phyloP scores from a whole-genome alignment of 64 coral and sea anemone species.

The Astreopora myriophthalma region DNA sequence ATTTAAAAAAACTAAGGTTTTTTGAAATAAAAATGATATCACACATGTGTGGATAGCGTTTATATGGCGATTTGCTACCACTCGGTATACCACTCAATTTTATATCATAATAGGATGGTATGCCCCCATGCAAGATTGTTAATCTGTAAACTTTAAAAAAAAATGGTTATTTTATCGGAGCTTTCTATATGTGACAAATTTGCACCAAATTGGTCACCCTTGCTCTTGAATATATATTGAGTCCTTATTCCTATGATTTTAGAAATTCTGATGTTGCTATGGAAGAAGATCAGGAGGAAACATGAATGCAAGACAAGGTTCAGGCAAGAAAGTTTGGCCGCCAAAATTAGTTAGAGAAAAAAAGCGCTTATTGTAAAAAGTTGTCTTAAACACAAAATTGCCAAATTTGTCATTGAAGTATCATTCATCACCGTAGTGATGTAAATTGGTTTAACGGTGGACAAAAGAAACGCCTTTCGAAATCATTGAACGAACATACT shows the following conservation, averaged over 20 bases:
- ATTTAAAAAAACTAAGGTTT: too few relatives aligned
- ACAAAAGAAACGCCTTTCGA: neutral
- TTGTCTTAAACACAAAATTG: neutral
- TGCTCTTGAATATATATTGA: neutral
- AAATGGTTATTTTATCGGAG: too few relatives aligned
- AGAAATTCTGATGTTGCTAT: neutral
- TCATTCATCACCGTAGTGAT: neutral
- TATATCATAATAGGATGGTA: too few relatives aligned
- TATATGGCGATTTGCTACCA: too few relatives aligned
- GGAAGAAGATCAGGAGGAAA: conserved; percentile 13
- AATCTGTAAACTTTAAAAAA: too few relatives aligned
- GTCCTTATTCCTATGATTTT: neutral
- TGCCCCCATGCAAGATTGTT: too few relatives aligned
- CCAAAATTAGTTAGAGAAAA: neutral
- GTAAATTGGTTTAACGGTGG: neutral
- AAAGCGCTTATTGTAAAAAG: neutral
- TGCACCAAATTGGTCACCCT: too few relatives aligned
- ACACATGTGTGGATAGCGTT: too few relatives aligned
- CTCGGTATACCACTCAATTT: too few relatives aligned
- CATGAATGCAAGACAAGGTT: neutral
- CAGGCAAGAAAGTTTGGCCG: neutral
- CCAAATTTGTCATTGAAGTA: neutral
- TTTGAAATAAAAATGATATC: too few relatives aligned
- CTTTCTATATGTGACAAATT: too few relatives aligned
- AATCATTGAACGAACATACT: neutral